phyloP scores from a whole-genome alignment of 2,113 vertebrate species.

The Microcebus jonahi region DNA sequence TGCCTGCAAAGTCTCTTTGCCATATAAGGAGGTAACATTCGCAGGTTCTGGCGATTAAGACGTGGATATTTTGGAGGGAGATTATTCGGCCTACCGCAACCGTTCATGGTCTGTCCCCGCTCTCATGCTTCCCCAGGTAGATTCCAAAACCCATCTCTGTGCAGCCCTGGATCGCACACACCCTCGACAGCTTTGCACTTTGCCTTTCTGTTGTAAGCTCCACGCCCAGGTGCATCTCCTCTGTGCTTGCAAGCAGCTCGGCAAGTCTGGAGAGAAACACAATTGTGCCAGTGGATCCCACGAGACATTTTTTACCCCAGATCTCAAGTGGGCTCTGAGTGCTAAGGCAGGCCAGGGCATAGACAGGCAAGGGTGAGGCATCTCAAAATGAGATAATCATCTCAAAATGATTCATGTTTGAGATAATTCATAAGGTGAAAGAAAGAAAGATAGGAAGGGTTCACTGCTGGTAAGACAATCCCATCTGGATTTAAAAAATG shows the following conservation, averaged over 20 bases:
- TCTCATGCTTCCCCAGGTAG: background rate
- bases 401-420: background rate
- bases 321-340: background rate
- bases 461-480: background rate
- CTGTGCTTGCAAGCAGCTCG: background rate
- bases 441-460: background rate
- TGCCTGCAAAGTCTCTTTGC: background rate
- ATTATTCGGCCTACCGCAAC: background rate
- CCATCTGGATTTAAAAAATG: background rate
- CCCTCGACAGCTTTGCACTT: background rate
- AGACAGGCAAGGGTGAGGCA: background rate
- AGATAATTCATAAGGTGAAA: background rate
- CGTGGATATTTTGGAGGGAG: background rate
- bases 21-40: background rate
- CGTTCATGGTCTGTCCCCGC: background rate
- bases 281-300: too few species aligned
- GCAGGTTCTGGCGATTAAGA: background rate
- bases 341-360: background rate
- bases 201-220: background rate
- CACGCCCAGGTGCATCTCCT: background rate
- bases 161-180: background rate
- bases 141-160: background rate
- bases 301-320: background rate
- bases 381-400: too few species aligned
- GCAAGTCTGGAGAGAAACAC: background rate